These are phyloP conservation scores for Acrocera orbiculus DNA, from an alignment of 2,888 invertebrate genomes.

Conservation along the genomic window DNA sequence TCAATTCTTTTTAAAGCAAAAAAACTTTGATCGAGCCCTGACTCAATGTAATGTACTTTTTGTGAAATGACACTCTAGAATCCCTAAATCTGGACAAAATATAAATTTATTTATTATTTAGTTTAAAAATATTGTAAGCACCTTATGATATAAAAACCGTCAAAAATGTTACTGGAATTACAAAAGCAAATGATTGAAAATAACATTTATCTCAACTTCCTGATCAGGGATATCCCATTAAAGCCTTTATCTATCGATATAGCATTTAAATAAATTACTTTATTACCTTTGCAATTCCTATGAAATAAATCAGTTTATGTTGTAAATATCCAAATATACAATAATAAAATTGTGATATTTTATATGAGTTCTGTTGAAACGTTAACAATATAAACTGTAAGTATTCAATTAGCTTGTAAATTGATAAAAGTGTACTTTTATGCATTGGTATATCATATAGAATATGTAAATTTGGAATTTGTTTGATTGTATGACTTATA, in stretches of 20 bases:
- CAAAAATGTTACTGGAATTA: too few species aligned
- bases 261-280: not conserved
- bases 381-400: slow-evolving; percentile 58
- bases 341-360: slow-evolving; percentile 53
- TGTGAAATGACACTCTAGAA: too few species aligned
- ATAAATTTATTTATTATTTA: too few species aligned
- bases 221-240: too few species aligned
- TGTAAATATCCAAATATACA: slow-evolving; percentile 65
- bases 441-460: slow-evolving; percentile 58
- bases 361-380: slow-evolving; percentile 47
- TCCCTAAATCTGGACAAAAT: too few species aligned
- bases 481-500: slow-evolving; percentile 40
- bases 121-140: too few species aligned
- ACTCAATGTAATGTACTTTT: too few species aligned
- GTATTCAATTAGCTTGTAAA: slow-evolving; percentile 68
- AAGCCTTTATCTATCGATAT: not conserved
- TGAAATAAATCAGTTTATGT: slow-evolving; percentile 50
- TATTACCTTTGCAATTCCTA: slow-evolving; percentile 47
- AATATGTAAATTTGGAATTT: slow-evolving; percentile 49
- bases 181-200: too few species aligned
- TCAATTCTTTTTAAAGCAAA: too few species aligned
- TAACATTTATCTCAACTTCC: too few species aligned
- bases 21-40: too few species aligned
- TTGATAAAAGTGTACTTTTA: slow-evolving; percentile 50
- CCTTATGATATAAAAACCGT: too few species aligned